Percentiles rank a stretch among this genome's conserved stretches.
Evolutionary conservation across 2,797 vertebrate species (phyloP).

Genomic region (Danio jaintianensis): DNA sequence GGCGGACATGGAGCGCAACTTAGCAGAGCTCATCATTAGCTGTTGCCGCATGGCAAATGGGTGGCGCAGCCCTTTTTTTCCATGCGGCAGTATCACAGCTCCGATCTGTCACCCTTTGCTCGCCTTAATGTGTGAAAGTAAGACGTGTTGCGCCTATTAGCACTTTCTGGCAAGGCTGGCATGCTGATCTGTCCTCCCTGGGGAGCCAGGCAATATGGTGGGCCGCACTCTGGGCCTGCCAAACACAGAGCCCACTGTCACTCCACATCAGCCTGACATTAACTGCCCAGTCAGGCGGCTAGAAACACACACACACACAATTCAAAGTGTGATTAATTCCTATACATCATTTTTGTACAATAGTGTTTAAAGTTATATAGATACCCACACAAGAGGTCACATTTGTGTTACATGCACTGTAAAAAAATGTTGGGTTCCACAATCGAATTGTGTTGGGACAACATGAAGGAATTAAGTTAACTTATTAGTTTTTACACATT

Average conservation of each 20-base stretch:
- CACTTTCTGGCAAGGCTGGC: constrained; percentile 85
- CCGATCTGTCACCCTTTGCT: constrained; percentile 86
- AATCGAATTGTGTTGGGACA: too few relatives aligned
- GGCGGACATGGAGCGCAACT: constrained; percentile 63
- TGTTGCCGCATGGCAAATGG: constrained; percentile 70
- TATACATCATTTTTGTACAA: neutral
- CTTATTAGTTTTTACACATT: too few relatives aligned
- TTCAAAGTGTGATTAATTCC: constrained; percentile 1
- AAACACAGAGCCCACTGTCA: constrained; percentile 81
- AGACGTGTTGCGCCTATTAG: constrained; percentile 92
- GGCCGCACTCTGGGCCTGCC: constrained; percentile 78
- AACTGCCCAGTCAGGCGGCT: constrained; percentile 56
- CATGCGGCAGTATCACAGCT: constrained; percentile 85
- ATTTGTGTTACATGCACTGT: too few relatives aligned
- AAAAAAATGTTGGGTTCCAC: too few relatives aligned
- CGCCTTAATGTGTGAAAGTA: constrained; percentile 89
- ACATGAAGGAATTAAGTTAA: too few relatives aligned
- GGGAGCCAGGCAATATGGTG: constrained; percentile 87
- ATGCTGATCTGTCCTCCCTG: constrained; percentile 82
- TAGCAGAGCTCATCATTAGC: constrained; percentile 75
- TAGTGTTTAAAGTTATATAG: too few relatives aligned
- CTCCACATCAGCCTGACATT: constrained; percentile 78
- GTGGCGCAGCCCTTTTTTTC: constrained; percentile 69
- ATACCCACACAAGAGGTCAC: too few relatives aligned
- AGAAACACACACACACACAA: constrained; percentile 34